phyloP scores from a whole-genome alignment of 1,140 invertebrate species.

The Armadillidium nasatum region DNA sequence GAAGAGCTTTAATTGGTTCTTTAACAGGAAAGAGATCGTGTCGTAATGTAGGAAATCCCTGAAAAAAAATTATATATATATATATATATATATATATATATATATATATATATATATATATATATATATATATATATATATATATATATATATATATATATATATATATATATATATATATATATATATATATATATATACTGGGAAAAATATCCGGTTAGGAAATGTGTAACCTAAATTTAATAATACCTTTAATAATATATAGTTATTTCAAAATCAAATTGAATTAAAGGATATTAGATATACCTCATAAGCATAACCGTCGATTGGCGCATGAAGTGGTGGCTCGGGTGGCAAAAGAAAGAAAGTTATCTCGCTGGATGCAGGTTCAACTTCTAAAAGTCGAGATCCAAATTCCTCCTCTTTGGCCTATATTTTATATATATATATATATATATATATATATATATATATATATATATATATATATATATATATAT shows the following conservation, averaged over 20 bases:
- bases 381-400: slow-evolving; percentile 54
- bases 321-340: slow-evolving; percentile 39
- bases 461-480: neutral
- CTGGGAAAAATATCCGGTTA: no score
- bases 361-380: slow-evolving; percentile 88
- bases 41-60: slow-evolving; percentile 55
- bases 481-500: neutral
- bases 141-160: neutral
- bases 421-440: slow-evolving; percentile 35
- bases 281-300: no score
- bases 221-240: no score
- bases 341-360: slow-evolving; percentile 86
- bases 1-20: slow-evolving; percentile 46
- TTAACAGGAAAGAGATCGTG: slow-evolving; percentile 55
- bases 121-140: slow-evolving; percentile 15
- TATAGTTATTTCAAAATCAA: no score
- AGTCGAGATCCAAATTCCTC: slow-evolving; percentile 32
- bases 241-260: no score
- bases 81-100: neutral
- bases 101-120: slow-evolving; percentile 15
- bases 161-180: slow-evolving; percentile 5
- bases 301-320: slow-evolving; percentile 49
- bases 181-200: neutral
- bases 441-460: neutral
- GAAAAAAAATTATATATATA: neutral